Evolutionary conservation across 1,140 invertebrate genomes (phyloP), one percentile per base, ranked within the genome.

Genomic region (Drosophila kikkawai): DNA sequence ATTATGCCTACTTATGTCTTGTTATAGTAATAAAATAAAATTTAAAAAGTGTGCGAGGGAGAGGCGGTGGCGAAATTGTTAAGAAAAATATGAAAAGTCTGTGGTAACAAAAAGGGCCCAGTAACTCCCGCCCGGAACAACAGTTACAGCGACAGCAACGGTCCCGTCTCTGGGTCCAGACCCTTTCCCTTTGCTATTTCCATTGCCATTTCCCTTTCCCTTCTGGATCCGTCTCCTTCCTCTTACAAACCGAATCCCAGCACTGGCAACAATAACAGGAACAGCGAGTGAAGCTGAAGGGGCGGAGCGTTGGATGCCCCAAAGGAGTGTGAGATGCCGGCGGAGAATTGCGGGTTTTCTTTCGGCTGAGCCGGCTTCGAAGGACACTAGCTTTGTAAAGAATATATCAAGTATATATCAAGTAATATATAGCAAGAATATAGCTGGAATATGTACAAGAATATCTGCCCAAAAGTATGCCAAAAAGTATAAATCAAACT

Each of bases 1-100:
- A 91, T 91, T 91, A 91, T 91, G 88, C 81, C 88, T 91, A 91
- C 88, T 91, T 91, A 91, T 84, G 83, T 82, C 81, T 91, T 91
- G 88, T 91, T 88, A 91, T 88, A 88, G 88, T 86, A 91, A 91
- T 91, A 91, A 91, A 91, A 91, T 87, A 80, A 87, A 91, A 91
- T 91, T 91, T 82, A 69, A 87, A 81, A 85, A 81, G 82, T 74
- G 36, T 22, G 13, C 44, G 7, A 26, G 22, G 7, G 32, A 4
- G 11, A 0, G 59, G 26, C 5, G 41, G 15, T 47, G 42, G 45
- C 17, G 60, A 13, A 45, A 63, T 78, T 80, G 78, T 85, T 85
- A 85, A 74, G 82, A 68, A 81, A 84, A 80, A 78, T 84, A 47
- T 39, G 47, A 67, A 79, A 82, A 78, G 69, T 56, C 78, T 61